phyloP scores from a whole-genome alignment of 2,888 invertebrate species.

The Fragum fragum region DNA sequence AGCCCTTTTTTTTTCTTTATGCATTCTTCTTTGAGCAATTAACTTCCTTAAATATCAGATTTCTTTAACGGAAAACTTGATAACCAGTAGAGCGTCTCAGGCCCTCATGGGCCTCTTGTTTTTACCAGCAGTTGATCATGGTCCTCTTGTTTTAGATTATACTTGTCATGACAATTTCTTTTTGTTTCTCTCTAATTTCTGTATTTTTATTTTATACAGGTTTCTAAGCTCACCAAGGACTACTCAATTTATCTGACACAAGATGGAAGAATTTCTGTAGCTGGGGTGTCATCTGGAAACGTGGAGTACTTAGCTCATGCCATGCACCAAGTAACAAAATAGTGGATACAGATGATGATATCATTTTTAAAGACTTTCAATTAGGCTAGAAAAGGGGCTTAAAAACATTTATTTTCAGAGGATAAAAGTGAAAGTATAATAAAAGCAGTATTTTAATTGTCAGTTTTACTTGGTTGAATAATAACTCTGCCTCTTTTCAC shows the following conservation, averaged over 20 bases:
- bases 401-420: background rate
- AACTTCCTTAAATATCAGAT: no score
- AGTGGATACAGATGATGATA: conserved; percentile 47
- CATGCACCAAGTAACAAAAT: conserved; percentile 96
- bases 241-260: conserved; percentile 98
- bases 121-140: no score
- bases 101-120: no score
- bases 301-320: conserved; percentile 97
- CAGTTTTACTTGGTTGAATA: no score
- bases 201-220: conserved; percentile 88
- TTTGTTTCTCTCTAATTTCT: background rate
- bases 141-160: no score
- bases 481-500: no score
- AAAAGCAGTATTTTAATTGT: background rate
- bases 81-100: no score
- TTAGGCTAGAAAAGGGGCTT: background rate
- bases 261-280: conserved; percentile 99
- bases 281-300: conserved; percentile 97
- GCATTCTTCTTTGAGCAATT: no score
- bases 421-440: background rate
- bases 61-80: no score
- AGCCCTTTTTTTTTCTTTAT: no score
- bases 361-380: background rate
- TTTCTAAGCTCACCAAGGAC: conserved; percentile 94
- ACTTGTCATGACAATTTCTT: no score